Base-by-base conservation (phyloP, 2,797 vertebrate genomes). In the Loriculus beryllinus region DNA sequence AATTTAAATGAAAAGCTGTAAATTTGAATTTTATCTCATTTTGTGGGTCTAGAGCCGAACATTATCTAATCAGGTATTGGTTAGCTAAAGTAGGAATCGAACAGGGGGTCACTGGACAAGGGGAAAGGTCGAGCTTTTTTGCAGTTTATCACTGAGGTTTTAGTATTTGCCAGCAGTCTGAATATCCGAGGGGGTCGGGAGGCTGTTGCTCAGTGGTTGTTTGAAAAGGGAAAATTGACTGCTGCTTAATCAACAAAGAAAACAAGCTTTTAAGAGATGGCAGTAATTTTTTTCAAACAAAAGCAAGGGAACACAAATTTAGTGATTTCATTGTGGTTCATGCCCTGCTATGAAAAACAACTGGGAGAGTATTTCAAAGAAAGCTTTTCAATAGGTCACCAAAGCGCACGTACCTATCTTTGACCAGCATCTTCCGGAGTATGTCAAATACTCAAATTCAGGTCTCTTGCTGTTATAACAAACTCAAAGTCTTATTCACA, bases 1-100 rank as follows among this genome's bases (percentile, higher is more conserved):
- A 97, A 98, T 98, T 98, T 97, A 98, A 98, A 98, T 97, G 95
- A 98, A 98, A 98, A 98, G 97, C 97, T 96, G 98, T 99, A 98
- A 98, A 99, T 99, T 97, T 97, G 95, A 92, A 92, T 97, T 98
- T 98, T 97, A 96, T 96, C 96, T 96, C 89, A 95, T 96, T 97
- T 96, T 67, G 90, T 48, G 93, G 52, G 86, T 86, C 95, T 92
- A 57, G 90, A 88, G 92, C 96, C 47, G 97, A 95, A 86, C 96
- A 96, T 96, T 96, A 96, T 96, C 96, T 97, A 97, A 98, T 98
- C 98, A 98, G 96, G 97, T 98, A 98, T 98, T 98, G 97, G 98
- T 98, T 98, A 96, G 94, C 96, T 96, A 83, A 97, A 98, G 96
- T 97, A 98, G 97, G 98, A 98, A 98, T 98, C 97, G 98, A 98